A percentile compares a stretch with the other conserved stretches of the same genome.
Conservation (phyloP, 2,888 invertebrate species). For the Rhogogaster chlorosoma region DNA sequence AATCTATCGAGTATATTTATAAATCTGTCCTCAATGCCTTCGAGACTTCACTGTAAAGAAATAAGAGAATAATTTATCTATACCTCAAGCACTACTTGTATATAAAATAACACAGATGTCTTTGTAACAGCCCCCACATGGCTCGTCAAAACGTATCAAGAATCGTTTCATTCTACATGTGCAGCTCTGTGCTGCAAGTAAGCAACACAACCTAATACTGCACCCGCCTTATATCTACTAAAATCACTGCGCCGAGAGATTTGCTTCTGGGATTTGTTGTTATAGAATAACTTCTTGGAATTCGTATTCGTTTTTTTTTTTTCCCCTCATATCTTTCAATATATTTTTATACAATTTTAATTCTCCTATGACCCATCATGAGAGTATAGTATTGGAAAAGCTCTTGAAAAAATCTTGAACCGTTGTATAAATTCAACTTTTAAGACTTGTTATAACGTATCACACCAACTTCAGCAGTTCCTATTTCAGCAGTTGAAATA, state of each 20-base stretch:
- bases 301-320: not conserved
- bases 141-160: conserved; percentile 5
- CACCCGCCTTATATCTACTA: not conserved
- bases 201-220: not conserved
- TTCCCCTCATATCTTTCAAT: not conserved
- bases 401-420: not conserved
- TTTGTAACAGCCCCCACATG: conserved; percentile 22
- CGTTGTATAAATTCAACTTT: not conserved
- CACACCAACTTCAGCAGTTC: not conserved
- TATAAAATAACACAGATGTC: conserved; percentile 25
- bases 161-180: conserved; percentile 1
- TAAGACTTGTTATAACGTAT: not conserved
- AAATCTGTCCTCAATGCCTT: not conserved
- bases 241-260: not conserved
- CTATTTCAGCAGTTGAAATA: not conserved
- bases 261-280: not conserved
- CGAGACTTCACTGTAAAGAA: not conserved
- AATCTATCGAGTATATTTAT: not conserved
- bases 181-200: not conserved
- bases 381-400: not conserved
- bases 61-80: conserved; percentile 17
- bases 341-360: not conserved
- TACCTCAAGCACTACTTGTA: conserved; percentile 10
- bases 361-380: not conserved
- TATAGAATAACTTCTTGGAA: not conserved